Conservation (phyloP, 2,888 invertebrate species). For the Eilema depressum region DNA sequence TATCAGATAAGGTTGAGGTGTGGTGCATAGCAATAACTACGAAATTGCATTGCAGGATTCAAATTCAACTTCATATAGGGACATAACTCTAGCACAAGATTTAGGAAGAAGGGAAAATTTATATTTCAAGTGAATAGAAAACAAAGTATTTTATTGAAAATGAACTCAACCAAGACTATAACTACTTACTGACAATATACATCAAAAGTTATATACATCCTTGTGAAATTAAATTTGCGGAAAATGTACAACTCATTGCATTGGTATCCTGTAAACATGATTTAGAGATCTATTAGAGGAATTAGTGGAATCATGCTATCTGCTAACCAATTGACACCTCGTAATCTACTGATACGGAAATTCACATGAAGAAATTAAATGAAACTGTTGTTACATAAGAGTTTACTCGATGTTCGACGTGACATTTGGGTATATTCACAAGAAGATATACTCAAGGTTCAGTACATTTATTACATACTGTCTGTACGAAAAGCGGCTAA, state of each 20-base stretch:
- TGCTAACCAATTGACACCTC: constrained; percentile 15
- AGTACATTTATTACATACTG: background rate
- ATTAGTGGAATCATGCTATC: constrained; percentile 18
- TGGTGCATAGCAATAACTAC: too few relatives aligned
- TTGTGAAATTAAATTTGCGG: background rate
- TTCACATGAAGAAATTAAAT: background rate
- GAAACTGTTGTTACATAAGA: background rate
- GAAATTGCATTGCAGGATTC: too few relatives aligned
- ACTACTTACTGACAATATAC: too few relatives aligned
- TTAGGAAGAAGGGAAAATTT: too few relatives aligned
- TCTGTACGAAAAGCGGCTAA: too few relatives aligned
- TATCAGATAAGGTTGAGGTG: too few relatives aligned
- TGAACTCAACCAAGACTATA: too few relatives aligned
- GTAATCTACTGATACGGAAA: background rate
- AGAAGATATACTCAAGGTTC: background rate
- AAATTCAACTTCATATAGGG: too few relatives aligned
- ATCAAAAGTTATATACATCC: too few relatives aligned
- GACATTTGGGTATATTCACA: background rate
- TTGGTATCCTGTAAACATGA: constrained; percentile 14
- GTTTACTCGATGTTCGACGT: background rate
- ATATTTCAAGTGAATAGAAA: too few relatives aligned
- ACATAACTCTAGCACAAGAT: too few relatives aligned
- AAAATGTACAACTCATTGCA: background rate
- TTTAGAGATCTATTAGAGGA: constrained; percentile 14
- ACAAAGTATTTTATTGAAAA: too few relatives aligned